Evolutionary conservation across 2,888 invertebrate genomes (phyloP).

Genomic region (Brachypalpus laphriformis): DNA sequence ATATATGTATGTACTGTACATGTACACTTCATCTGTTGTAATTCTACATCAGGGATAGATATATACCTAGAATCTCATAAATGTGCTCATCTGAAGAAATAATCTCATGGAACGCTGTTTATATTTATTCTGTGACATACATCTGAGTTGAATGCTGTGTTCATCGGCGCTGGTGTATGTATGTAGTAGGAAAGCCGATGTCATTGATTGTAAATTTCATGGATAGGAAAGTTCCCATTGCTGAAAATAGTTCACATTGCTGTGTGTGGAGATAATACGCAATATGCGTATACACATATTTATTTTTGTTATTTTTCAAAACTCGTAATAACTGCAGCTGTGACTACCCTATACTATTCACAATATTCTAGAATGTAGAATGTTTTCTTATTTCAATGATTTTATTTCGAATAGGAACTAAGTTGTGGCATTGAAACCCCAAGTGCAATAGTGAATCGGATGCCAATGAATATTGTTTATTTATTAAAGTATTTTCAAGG

Average conservation of each 20-base stretch:
- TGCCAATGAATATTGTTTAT: conserved; percentile 22
- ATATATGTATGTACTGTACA: neutral
- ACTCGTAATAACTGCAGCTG: neutral
- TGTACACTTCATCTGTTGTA: conserved; percentile 10
- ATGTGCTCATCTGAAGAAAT: conserved; percentile 26
- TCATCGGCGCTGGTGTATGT: no score
- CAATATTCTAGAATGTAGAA: neutral
- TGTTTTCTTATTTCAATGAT: neutral
- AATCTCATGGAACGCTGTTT: conserved; percentile 41
- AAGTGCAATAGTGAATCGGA: conserved; percentile 6
- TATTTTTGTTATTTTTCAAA: neutral
- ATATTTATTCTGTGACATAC: conserved; percentile 45
- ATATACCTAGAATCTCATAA: conserved; percentile 35
- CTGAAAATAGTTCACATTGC: conserved; percentile 44
- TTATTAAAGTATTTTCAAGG: conserved; percentile 3
- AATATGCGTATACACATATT: neutral
- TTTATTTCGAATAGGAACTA: conserved; percentile 6
- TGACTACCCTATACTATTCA: neutral
- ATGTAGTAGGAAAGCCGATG: neutral
- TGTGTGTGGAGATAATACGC: no score
- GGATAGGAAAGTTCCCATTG: conserved; percentile 21
- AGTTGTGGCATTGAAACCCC: conserved; percentile 19
- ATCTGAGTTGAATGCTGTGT: neutral
- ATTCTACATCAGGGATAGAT: conserved; percentile 17
- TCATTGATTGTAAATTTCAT: conserved; percentile 39